Percentiles rank a stretch among this genome's conserved stretches.
Conservation (phyloP, 2,888 invertebrate genomes). For the Drosophila melanosoma region DNA sequence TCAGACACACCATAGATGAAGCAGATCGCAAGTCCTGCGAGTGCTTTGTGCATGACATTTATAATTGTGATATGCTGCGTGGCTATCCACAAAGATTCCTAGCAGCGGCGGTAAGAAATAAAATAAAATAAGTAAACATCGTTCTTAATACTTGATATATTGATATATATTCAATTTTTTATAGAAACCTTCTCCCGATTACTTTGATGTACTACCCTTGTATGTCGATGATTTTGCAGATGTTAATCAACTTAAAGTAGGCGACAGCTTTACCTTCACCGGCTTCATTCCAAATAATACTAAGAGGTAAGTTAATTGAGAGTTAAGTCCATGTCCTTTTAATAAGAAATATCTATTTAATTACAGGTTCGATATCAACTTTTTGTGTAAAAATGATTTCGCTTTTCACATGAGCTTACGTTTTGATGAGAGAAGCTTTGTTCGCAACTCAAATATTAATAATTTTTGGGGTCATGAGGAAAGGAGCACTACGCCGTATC, state of each 20-base stretch:
- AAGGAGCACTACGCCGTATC: conserved; percentile 84
- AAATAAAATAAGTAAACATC: conserved; percentile 12
- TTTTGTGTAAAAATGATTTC: conserved; percentile 11
- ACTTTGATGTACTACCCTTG: neutral
- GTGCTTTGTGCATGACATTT: conserved; percentile 50
- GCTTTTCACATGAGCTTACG: conserved; percentile 84
- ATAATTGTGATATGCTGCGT: conserved; percentile 33
- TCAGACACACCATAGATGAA: conserved; percentile 47
- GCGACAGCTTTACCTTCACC: conserved; percentile 35
- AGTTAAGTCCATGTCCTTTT: neutral
- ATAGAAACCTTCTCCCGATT: conserved; percentile 10
- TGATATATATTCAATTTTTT: conserved; percentile 1
- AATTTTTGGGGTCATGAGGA: conserved; percentile 89
- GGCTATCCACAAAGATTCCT: conserved; percentile 80
- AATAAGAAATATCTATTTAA: neutral
- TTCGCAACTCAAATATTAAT: conserved; percentile 79
- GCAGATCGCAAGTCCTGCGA: conserved; percentile 61
- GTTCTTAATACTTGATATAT: neutral
- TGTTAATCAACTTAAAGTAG: conserved; percentile 24
- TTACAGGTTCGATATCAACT: conserved; percentile 24
- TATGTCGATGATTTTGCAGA: conserved; percentile 2
- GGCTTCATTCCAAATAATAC: conserved; percentile 24
- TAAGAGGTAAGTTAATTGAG: conserved; percentile 25
- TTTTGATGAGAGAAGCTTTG: conserved; percentile 4
- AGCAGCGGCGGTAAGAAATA: conserved; percentile 62